These are phyloP conservation scores for Nannospalax galili DNA, from an alignment of 2,113 vertebrate genomes.

Conservation along the genomic window DNA sequence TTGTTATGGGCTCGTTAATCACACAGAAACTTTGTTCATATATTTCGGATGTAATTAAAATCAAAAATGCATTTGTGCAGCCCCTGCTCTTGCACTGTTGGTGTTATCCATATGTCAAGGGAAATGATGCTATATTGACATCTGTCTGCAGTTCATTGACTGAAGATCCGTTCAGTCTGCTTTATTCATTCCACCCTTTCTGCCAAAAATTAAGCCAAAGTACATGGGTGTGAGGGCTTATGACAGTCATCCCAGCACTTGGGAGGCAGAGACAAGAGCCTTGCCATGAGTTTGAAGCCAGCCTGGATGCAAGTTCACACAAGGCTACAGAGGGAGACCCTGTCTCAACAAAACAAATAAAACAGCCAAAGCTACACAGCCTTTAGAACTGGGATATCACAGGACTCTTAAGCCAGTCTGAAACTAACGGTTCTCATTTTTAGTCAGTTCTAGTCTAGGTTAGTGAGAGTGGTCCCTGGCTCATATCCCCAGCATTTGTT, in stretches of 20 bases:
- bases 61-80: background rate
- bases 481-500: background rate
- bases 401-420: slow-evolving; percentile 6
- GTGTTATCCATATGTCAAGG: background rate
- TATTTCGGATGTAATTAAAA: background rate
- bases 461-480: too few relatives aligned
- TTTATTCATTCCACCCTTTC: background rate
- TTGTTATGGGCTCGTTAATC: background rate
- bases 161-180: background rate
- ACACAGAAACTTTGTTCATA: background rate
- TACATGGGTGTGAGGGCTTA: background rate
- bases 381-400: background rate
- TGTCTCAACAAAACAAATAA: background rate
- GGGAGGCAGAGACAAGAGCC: background rate
- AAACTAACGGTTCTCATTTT: background rate
- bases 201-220: background rate
- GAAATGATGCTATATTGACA: background rate
- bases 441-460: background rate
- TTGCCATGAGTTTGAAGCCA: background rate
- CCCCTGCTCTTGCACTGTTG: background rate
- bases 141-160: background rate
- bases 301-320: background rate
- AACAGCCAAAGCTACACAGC: background rate
- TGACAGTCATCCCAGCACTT: background rate
- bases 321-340: background rate